Conservation (phyloP, 1,140 invertebrate genomes). For the Eupristina koningsbergeri region DNA sequence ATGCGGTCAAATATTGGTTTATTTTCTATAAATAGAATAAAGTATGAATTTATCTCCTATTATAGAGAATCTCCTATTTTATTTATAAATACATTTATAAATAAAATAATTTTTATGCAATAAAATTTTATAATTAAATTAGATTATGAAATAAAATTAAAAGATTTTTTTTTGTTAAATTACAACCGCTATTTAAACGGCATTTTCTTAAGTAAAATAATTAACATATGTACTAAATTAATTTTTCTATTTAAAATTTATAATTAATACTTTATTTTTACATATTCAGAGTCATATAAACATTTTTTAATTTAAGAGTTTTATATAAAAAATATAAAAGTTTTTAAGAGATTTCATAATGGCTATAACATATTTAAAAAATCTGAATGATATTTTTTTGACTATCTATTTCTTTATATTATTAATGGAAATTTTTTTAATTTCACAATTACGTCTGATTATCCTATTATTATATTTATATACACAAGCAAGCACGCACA, state of each 20-base stretch:
- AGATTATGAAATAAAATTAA: not conserved
- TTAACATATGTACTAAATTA: not conserved
- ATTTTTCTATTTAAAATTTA: not conserved
- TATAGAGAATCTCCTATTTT: no score
- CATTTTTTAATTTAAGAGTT: not conserved
- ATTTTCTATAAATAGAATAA: not conserved
- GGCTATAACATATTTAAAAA: no score
- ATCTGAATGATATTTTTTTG: no score
- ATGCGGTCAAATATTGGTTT: not conserved
- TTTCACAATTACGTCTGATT: no score
- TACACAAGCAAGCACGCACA: no score
- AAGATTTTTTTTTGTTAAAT: not conserved
- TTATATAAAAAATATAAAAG: not conserved
- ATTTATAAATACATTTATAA: not conserved
- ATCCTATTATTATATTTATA: no score
- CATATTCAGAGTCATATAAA: not conserved
- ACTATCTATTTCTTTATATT: no score
- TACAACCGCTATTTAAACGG: not conserved
- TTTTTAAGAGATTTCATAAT: no score
- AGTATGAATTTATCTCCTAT: not conserved
- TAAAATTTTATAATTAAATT: constrained; percentile 13
- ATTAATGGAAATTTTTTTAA: no score
- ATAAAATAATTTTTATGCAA: not conserved
- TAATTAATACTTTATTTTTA: not conserved
- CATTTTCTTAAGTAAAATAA: constrained; percentile 1